phyloP scores from a whole-genome alignment of 2,888 invertebrate species.

The Cephus nigrinus region DNA sequence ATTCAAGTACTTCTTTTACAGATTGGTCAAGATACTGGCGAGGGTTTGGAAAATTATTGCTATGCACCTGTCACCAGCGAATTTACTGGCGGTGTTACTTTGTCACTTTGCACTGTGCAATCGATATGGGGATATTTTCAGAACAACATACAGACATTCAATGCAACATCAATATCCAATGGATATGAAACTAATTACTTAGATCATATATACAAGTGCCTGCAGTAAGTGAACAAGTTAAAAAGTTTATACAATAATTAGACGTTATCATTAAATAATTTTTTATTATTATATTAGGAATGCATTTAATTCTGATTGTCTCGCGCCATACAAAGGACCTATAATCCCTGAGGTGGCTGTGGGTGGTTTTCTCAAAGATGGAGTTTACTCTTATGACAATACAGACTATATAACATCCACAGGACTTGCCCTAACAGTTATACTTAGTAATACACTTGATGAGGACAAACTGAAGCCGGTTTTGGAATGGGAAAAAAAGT shows the following conservation, averaged over 20 bases:
- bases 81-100: slow-evolving; percentile 69
- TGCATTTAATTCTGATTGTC: slow-evolving; percentile 74
- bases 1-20: slow-evolving; percentile 38
- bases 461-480: slow-evolving; percentile 71
- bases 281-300: slow-evolving; percentile 61
- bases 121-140: slow-evolving; percentile 86
- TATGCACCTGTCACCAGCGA: slow-evolving; percentile 82
- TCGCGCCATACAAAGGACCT: slow-evolving; percentile 89
- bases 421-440: slow-evolving; percentile 81
- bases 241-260: slow-evolving; percentile 2
- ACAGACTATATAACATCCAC: slow-evolving; percentile 73
- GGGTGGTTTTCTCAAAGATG: slow-evolving; percentile 77
- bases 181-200: slow-evolving; percentile 64
- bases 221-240: slow-evolving; percentile 61
- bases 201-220: slow-evolving; percentile 68
- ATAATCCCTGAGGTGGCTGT: slow-evolving; percentile 85
- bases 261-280: slow-evolving; percentile 18
- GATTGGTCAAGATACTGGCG: slow-evolving; percentile 69
- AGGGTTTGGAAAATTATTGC: slow-evolving; percentile 79
- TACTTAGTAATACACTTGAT: slow-evolving; percentile 78
- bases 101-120: slow-evolving; percentile 82
- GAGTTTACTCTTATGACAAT: slow-evolving; percentile 66
- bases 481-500: slow-evolving; percentile 80
- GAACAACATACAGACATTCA: slow-evolving; percentile 69
- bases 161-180: slow-evolving; percentile 41